Conservation (phyloP, 2,888 invertebrate genomes). For the Diogma glabrata region DNA sequence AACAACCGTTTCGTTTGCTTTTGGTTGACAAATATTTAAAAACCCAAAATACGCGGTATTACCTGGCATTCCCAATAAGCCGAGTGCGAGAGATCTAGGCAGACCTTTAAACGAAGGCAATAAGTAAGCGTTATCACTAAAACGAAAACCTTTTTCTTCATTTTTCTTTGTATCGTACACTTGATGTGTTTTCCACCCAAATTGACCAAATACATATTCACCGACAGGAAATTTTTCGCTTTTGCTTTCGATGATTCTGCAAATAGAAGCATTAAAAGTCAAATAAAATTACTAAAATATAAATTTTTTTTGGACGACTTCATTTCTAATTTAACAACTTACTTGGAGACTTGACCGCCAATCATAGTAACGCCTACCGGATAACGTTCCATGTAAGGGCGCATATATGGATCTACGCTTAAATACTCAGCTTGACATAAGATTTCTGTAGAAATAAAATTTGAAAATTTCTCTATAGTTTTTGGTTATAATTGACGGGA, state of each 20-base stretch:
- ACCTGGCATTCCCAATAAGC: slow-evolving; percentile 59
- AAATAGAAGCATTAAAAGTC: neutral
- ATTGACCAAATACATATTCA: slow-evolving; percentile 45
- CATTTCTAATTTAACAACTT: no score
- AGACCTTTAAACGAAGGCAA: slow-evolving; percentile 47
- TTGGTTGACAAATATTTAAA: slow-evolving; percentile 55
- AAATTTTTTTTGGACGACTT: no score
- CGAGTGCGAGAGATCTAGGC: slow-evolving; percentile 51
- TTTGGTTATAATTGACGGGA: neutral
- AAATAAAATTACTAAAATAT: neutral
- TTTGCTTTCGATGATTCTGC: slow-evolving; percentile 48
- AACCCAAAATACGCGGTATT: slow-evolving; percentile 67
- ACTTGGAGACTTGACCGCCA: slow-evolving; percentile 60
- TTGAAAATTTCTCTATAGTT: neutral
- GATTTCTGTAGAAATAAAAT: slow-evolving; percentile 40
- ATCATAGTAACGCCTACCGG: slow-evolving; percentile 54
- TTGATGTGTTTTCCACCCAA: slow-evolving; percentile 55
- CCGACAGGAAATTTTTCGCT: slow-evolving; percentile 53
- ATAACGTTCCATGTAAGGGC: slow-evolving; percentile 42
- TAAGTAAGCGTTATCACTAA: no score
- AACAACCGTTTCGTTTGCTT: slow-evolving; percentile 58
- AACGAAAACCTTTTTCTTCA: slow-evolving; percentile 22
- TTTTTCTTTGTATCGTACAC: slow-evolving; percentile 28
- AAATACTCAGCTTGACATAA: slow-evolving; percentile 54
- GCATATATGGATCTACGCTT: slow-evolving; percentile 64